phyloP scores from a whole-genome alignment of 2,888 invertebrate genomes.

The Podotricha telesiphe region DNA sequence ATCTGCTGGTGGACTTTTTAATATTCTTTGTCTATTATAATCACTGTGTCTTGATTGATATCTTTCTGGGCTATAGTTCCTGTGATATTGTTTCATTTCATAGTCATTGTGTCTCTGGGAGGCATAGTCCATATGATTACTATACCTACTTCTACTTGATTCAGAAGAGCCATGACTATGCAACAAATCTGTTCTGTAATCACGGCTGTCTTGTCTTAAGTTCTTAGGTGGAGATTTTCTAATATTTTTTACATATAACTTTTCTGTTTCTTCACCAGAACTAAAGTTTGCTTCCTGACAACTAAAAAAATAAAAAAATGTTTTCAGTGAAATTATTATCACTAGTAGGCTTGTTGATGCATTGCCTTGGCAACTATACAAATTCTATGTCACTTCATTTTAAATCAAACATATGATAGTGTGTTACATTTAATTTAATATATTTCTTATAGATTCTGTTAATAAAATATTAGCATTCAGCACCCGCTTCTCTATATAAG shows the following conservation, averaged over 20 bases:
- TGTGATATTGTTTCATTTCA: conserved; percentile 52
- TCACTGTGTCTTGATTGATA: conserved; percentile 37
- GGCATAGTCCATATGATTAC: conserved; percentile 50
- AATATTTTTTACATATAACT: conserved; percentile 44
- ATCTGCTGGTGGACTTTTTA: conserved; percentile 60
- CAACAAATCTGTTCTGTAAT: conserved; percentile 21
- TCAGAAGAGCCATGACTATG: conserved; percentile 35
- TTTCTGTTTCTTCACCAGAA: conserved; percentile 62
- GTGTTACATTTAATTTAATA: no score
- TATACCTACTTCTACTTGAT: conserved; percentile 46
- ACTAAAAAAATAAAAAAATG: conserved; percentile 9
- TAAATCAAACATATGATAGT: no score
- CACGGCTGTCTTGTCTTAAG: conserved; percentile 24
- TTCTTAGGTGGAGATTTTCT: conserved; percentile 36
- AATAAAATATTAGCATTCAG: no score
- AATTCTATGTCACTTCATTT: no score
- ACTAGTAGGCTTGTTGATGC: no score
- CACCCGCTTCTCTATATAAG: no score
- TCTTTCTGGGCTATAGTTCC: conserved; percentile 54
- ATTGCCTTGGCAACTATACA: no score
- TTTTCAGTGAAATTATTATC: neutral
- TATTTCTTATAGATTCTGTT: no score
- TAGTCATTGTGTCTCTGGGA: conserved; percentile 53
- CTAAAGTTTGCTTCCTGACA: conserved; percentile 47
- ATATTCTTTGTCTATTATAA: conserved; percentile 49